Conservation (phyloP, 2,797 vertebrate species). For the Sebastes oblongus region DNA sequence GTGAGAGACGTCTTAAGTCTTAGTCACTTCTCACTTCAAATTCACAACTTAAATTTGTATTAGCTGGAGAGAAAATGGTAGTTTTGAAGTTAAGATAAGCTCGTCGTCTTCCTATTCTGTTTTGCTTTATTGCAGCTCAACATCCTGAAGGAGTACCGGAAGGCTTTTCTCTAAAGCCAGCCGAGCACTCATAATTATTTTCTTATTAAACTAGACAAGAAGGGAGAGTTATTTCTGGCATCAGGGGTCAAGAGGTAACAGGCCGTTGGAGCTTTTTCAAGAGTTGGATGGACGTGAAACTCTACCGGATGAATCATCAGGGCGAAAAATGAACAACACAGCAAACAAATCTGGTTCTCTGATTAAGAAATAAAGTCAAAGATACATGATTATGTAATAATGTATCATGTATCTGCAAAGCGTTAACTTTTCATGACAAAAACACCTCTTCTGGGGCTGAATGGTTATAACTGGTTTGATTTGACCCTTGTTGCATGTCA, state of each 20-base stretch:
- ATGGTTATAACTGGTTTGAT: not conserved
- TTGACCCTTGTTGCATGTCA: not conserved
- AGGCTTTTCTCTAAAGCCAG: conserved; percentile 6
- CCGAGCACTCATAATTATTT: conserved; percentile 35
- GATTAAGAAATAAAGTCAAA: not conserved
- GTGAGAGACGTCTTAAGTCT: not conserved
- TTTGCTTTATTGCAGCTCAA: not conserved
- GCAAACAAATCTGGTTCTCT: not conserved
- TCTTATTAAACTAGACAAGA: conserved; percentile 42
- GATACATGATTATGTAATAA: not conserved
- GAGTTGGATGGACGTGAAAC: conserved; percentile 12
- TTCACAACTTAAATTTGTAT: not conserved
- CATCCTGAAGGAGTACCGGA: conserved; percentile 6
- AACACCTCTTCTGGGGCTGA: not conserved
- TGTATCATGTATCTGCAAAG: not conserved
- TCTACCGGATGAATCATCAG: conserved; percentile 13
- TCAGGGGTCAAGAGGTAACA: conserved; percentile 37
- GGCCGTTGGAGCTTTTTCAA: conserved; percentile 34
- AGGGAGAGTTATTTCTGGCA: conserved; percentile 61
- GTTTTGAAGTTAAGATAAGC: not conserved
- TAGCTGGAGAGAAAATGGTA: not conserved
- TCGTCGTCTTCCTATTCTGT: not conserved
- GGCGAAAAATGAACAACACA: not conserved
- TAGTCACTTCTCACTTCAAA: not conserved
- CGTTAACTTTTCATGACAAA: not conserved